Conservation (phyloP, 1,140 invertebrate genomes). For the Magallana gigas region DNA sequence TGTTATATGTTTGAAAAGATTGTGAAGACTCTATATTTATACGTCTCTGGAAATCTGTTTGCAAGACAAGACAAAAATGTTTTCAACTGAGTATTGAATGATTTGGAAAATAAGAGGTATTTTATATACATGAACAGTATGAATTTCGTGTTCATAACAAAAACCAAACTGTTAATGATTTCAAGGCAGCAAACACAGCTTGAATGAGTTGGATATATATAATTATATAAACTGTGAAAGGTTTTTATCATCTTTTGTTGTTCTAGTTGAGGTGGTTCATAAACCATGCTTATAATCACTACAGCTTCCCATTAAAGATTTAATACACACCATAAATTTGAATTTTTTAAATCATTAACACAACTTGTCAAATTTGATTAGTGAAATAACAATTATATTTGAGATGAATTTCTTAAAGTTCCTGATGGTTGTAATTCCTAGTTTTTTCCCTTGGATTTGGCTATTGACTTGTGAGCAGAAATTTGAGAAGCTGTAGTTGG, state of each 20-base stretch:
- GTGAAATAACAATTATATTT: no score
- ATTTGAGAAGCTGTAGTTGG: not conserved
- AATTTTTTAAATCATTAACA: no score
- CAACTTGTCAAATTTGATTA: no score
- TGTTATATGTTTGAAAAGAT: constrained; percentile 12
- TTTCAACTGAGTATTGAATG: constrained; percentile 32
- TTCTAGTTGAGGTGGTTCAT: not conserved
- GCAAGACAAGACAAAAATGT: constrained; percentile 18
- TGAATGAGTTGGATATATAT: constrained; percentile 36
- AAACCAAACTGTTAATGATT: constrained; percentile 34
- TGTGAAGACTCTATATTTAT: constrained; percentile 34
- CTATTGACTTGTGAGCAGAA: no score
- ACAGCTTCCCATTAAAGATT: not conserved
- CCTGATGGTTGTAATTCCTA: no score
- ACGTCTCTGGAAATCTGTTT: constrained; percentile 23
- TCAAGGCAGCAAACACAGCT: constrained; percentile 36
- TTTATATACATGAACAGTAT: constrained; percentile 35
- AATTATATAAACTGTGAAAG: constrained; percentile 5
- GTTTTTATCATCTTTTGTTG: constrained; percentile 33
- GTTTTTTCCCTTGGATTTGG: no score
- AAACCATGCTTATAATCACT: constrained; percentile 15
- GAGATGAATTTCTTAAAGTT: no score
- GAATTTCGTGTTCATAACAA: constrained; percentile 36
- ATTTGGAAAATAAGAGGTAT: constrained; percentile 36
- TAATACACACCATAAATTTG: no score